Conservation (phyloP, 2,797 vertebrate species). For the Pseudopleuronectes americanus region DNA sequence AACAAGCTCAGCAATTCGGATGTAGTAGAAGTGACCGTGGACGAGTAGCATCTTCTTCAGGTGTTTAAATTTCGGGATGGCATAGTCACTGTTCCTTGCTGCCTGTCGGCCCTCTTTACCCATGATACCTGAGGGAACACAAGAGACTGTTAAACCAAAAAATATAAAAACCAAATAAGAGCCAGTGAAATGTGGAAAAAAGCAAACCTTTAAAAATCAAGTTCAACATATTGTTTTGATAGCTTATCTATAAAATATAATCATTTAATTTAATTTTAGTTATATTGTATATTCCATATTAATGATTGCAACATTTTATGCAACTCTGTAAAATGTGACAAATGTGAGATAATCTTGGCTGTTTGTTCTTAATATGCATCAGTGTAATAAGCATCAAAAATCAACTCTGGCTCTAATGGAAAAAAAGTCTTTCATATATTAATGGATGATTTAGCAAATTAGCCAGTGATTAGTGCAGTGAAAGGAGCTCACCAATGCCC, state of each 20-base stretch:
- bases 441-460: slow-evolving; percentile 13
- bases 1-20: slow-evolving; percentile 97
- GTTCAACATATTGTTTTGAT: too few species aligned
- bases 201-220: too few species aligned
- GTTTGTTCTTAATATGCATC: too few species aligned
- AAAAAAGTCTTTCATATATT: neutral
- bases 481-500: slow-evolving; percentile 90
- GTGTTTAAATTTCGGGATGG: slow-evolving; percentile 98
- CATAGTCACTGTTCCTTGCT: slow-evolving; percentile 98
- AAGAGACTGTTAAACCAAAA: slow-evolving; percentile 7
- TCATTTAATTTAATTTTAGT: too few species aligned
- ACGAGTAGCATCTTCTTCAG: slow-evolving; percentile 98
- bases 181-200: too few species aligned
- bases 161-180: neutral
- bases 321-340: neutral
- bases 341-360: neutral
- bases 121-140: slow-evolving; percentile 87
- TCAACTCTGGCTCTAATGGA: neutral
- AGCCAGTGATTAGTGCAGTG: neutral
- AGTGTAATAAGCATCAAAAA: neutral
- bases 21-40: slow-evolving; percentile 97
- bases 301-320: too few species aligned
- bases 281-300: too few species aligned
- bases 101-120: slow-evolving; percentile 99
- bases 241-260: too few species aligned